Conservation (phyloP, 2,797 vertebrate genomes). For the Gymnothorax javanicus region DNA sequence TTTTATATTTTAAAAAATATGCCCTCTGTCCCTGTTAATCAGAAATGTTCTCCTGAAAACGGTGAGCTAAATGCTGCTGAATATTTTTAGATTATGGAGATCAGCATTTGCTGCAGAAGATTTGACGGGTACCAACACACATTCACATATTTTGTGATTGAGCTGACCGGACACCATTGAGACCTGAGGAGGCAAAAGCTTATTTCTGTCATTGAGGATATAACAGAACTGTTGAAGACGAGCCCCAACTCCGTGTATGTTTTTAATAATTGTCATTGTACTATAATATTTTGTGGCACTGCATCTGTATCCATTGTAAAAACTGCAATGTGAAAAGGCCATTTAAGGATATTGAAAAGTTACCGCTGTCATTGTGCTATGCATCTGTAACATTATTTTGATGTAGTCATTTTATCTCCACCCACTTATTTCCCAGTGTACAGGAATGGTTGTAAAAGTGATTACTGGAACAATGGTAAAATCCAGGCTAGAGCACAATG, state of each 20-base stretch:
- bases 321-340: not conserved
- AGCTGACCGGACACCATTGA: not conserved
- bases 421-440: not conserved
- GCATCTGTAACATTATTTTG: not conserved
- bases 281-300: not conserved
- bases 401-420: not conserved
- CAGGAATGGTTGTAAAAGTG: not conserved
- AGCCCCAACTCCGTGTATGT: not conserved
- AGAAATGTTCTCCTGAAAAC: not conserved
- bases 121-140: not conserved
- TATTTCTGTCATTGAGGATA: not conserved
- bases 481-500: not conserved
- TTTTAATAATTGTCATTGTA: not conserved
- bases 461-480: not conserved
- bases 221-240: not conserved
- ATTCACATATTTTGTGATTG: not conserved
- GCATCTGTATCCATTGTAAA: not conserved
- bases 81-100: not conserved
- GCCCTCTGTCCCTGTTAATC: not conserved
- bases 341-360: not conserved
- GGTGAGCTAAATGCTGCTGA: not conserved
- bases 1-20: not conserved
- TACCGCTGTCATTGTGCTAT: not conserved
- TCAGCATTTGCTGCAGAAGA: not conserved
- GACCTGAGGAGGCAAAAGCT: not conserved